Evolutionary conservation across 2,888 invertebrate species (phyloP), one percentile per base, ranked within the genome.

Genomic region (Nesidiocoris tenuis): DNA sequence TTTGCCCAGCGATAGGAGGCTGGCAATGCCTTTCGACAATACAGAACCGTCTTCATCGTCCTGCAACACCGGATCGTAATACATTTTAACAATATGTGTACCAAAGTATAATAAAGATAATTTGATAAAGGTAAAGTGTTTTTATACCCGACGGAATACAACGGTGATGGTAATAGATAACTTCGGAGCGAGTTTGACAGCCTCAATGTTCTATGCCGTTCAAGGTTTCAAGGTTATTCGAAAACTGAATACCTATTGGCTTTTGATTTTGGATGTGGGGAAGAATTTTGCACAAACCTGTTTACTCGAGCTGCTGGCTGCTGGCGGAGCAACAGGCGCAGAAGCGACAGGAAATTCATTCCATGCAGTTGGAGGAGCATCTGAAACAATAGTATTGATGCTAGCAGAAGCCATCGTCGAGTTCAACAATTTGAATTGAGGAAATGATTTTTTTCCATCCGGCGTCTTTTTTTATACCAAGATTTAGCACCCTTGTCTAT

Each of bases 11-110:
- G 75, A 75, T 1, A 75, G 54, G n/a, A 75, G 59, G 18, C 61
- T 68, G 9, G 75, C 75, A 17, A 75, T 57, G 7, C 67, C 67
- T 61, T 75, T 75, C 5, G 75, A 61, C n/a, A 75, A n/a, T 19
- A 75, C 39, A 16, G 75, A 75, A 54, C 18, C 67, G 16, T 75
- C 75, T 54, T 75, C 75, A 3, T 68, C 67, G 18, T 68, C 68
- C 39, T 57, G 63, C 16, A 22, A 22, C 9, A n/a, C 59, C 59
- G 16, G 59, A n/a, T n/a, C n/a, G n/a, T n/a, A n/a, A n/a, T n/a
- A n/a, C n/a, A n/a, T n/a, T n/a, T n/a, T n/a, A n/a, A n/a, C n/a
- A n/a, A n/a, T n/a, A n/a, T n/a, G n/a, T n/a, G n/a, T n/a, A n/a
- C n/a, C n/a, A n/a, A n/a, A n/a, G n/a, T n/a, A n/a, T n/a, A n/a